Percentiles rank a stretch among this genome's conserved stretches.
Conservation (phyloP, 2,888 invertebrate species). For the Sphaeridia pumilis region DNA sequence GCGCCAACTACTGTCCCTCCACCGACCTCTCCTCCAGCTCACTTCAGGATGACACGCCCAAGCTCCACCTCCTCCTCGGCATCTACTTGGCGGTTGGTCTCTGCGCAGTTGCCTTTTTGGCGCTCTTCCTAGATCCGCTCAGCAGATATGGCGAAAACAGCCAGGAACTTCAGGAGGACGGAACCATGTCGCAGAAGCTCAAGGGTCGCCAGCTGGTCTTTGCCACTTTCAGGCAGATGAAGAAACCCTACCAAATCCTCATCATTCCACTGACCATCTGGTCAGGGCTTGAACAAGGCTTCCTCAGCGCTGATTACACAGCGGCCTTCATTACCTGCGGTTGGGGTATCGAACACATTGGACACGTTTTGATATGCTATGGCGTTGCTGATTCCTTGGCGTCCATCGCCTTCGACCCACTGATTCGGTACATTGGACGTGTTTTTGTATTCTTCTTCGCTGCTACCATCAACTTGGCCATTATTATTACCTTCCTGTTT, state of each 20-base stretch:
- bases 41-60: conserved; percentile 50
- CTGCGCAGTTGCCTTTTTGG: conserved; percentile 73
- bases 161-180: conserved; percentile 66
- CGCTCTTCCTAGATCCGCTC: conserved; percentile 76
- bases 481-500: conserved; percentile 66
- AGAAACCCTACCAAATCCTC: conserved; percentile 80
- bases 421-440: conserved; percentile 85
- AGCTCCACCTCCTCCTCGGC: conserved; percentile 70
- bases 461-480: conserved; percentile 59
- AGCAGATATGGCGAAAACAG: conserved; percentile 76
- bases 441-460: conserved; percentile 70
- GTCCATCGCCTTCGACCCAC: conserved; percentile 77
- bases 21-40: conserved; percentile 15
- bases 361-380: conserved; percentile 95
- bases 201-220: conserved; percentile 68
- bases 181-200: conserved; percentile 59
- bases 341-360: conserved; percentile 80
- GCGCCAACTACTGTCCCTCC: conserved; percentile 58
- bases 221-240: conserved; percentile 79
- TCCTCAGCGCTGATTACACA: conserved; percentile 15
- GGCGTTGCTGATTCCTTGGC: conserved; percentile 84
- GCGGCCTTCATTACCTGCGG: conserved; percentile 81
- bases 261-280: conserved; percentile 90
- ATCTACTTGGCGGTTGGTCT: conserved; percentile 80
- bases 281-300: conserved; percentile 95